These are phyloP conservation scores for Andrena fulva DNA, from an alignment of 2,888 invertebrate genomes.

Conservation along the genomic window DNA sequence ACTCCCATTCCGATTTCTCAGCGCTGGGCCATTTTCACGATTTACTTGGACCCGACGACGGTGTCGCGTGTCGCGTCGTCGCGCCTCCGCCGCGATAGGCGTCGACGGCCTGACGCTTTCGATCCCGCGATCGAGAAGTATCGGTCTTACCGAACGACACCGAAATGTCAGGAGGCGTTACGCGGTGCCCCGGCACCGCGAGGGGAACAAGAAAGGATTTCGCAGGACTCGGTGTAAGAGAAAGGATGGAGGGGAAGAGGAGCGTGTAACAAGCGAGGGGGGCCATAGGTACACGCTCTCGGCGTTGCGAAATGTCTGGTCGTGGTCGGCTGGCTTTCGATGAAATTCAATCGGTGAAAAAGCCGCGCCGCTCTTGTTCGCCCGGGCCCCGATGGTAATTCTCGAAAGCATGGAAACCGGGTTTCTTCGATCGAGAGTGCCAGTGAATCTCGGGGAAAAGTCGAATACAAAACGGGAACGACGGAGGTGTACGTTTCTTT, in stretches of 20 bases:
- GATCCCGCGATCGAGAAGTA: constrained; percentile 16
- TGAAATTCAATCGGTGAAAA: constrained; percentile 68
- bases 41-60: not conserved
- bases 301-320: constrained; percentile 60
- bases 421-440: constrained; percentile 24
- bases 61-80: not conserved
- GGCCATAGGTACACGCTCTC: constrained; percentile 21
- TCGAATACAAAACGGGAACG: not conserved
- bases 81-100: not conserved
- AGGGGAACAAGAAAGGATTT: constrained; percentile 55
- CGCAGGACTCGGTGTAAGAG: constrained; percentile 39
- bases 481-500: no score
- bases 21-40: no score
- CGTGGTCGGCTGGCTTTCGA: constrained; percentile 64
- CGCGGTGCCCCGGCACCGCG: constrained; percentile 13
- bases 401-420: constrained; percentile 45
- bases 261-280: not conserved
- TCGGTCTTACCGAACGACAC: constrained; percentile 25
- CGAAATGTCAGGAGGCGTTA: constrained; percentile 60
- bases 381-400: constrained; percentile 31
- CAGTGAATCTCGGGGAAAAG: not conserved
- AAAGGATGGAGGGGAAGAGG: constrained; percentile 34
- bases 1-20: not conserved
- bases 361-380: constrained; percentile 25
- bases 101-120: not conserved